Conservation (phyloP, 2,888 invertebrate species). For the Hartigia nigra region DNA sequence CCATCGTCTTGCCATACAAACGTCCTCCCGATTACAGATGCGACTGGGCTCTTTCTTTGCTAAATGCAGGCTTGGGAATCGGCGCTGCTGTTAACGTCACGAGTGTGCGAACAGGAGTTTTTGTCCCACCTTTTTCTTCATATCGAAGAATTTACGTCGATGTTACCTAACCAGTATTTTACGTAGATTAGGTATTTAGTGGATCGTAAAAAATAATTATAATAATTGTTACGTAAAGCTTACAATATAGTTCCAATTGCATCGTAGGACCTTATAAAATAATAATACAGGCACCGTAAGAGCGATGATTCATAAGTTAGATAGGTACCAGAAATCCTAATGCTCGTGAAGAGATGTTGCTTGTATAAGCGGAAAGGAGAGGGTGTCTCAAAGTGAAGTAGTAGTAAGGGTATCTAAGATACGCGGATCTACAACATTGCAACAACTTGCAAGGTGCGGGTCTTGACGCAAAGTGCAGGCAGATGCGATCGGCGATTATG, state of each 20-base stretch:
- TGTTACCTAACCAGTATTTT: not conserved
- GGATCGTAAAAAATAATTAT: not conserved
- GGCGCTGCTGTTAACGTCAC: not conserved
- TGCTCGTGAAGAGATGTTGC: not conserved
- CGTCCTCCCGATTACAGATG: slow-evolving; percentile 56
- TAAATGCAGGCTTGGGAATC: slow-evolving; percentile 13
- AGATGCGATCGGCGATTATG: slow-evolving; percentile 66
- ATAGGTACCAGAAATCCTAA: not conserved
- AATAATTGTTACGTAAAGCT: not conserved
- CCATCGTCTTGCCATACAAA: slow-evolving; percentile 64
- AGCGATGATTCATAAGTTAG: not conserved
- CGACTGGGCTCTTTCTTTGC: slow-evolving; percentile 29
- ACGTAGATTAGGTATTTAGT: not conserved
- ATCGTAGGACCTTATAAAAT: not conserved
- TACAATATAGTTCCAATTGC: not conserved
- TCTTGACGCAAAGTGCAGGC: slow-evolving; percentile 63
- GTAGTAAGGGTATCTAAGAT: slow-evolving; percentile 32
- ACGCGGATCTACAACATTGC: slow-evolving; percentile 46
- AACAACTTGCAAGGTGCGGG: slow-evolving; percentile 57
- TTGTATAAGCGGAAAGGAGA: slow-evolving; percentile 12
- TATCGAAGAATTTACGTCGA: not conserved
- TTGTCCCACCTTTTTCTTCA: not conserved
- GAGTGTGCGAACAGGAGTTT: not conserved
- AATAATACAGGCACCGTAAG: not conserved
- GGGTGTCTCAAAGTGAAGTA: slow-evolving; percentile 28